Evolutionary conservation across 2,113 vertebrate genomes (phyloP).

Genomic region (Pelmatolapia mariae): DNA sequence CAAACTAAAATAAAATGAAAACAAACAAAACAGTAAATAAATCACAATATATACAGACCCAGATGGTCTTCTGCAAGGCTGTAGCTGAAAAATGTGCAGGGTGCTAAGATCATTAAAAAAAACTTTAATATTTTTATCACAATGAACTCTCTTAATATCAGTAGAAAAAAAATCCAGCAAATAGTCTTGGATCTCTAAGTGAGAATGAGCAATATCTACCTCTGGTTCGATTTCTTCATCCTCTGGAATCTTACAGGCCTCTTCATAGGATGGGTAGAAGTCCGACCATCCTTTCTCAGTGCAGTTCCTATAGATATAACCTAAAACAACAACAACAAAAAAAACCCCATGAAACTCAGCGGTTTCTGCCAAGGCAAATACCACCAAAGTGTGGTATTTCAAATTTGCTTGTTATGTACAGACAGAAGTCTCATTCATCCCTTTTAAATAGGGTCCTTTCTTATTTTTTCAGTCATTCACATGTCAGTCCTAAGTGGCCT

Average conservation of each 20-base stretch:
- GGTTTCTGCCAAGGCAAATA: not conserved
- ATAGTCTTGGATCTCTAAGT: not conserved
- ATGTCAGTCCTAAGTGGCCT: not conserved
- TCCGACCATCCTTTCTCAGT: slow-evolving; percentile 54
- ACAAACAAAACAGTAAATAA: not conserved
- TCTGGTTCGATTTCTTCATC: slow-evolving; percentile 14
- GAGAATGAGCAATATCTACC: slow-evolving; percentile 10
- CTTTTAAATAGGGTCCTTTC: not conserved
- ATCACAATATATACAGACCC: not conserved
- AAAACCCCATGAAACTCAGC: not conserved
- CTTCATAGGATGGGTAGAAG: slow-evolving; percentile 41
- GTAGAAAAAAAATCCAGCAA: not conserved
- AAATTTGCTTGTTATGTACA: not conserved
- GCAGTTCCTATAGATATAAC: slow-evolving; percentile 59
- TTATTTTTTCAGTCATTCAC: not conserved
- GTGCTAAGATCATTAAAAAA: not conserved
- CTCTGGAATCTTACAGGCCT: slow-evolving; percentile 42
- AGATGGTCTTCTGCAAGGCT: not conserved
- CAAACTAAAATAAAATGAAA: not conserved
- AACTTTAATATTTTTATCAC: not conserved
- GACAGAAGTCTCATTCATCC: not conserved
- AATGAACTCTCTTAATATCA: not conserved
- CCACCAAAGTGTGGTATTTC: not conserved
- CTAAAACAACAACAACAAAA: not conserved
- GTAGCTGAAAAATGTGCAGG: not conserved